Evolutionary conservation across 2,113 vertebrate species (phyloP).

Genomic region (Hyperoodon ampullatus): DNA sequence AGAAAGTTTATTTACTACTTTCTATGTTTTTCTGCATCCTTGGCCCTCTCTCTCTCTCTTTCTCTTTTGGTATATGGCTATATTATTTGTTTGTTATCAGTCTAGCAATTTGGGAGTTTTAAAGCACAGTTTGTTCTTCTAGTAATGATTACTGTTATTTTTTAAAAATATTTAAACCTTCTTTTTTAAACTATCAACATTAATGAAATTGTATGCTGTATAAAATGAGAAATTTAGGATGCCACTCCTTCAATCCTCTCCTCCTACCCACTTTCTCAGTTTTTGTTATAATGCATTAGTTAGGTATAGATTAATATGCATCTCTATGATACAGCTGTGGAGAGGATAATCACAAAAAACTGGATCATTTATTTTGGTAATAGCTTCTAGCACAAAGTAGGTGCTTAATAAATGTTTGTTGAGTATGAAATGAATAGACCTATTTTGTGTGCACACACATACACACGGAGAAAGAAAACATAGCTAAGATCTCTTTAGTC

Average conservation of each 20-base stretch:
- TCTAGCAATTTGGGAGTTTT: slow-evolving; percentile 24
- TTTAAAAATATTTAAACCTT: not conserved
- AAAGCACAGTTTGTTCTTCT: slow-evolving; percentile 33
- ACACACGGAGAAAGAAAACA: not conserved
- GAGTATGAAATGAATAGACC: not conserved
- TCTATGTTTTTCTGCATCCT: not conserved
- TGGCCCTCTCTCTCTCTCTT: not conserved
- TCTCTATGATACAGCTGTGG: not conserved
- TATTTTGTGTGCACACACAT: not conserved
- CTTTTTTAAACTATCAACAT: not conserved
- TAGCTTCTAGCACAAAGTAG: slow-evolving; percentile 9
- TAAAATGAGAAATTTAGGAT: slow-evolving; percentile 29
- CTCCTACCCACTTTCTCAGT: not conserved
- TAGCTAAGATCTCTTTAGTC: not conserved
- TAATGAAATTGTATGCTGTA: not conserved
- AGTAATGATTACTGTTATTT: slow-evolving; percentile 34
- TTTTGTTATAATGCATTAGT: not conserved
- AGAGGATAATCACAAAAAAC: not conserved
- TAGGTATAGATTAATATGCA: not conserved
- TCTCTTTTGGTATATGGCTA: not conserved
- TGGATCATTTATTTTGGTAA: not conserved
- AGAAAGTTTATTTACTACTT: not conserved
- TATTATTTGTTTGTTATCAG: not conserved
- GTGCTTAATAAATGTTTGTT: slow-evolving; percentile 19
- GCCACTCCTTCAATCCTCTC: not conserved